These are phyloP conservation scores for Calliphora vomitoria DNA, from an alignment of 2,888 invertebrate species.

Conservation along the genomic window DNA sequence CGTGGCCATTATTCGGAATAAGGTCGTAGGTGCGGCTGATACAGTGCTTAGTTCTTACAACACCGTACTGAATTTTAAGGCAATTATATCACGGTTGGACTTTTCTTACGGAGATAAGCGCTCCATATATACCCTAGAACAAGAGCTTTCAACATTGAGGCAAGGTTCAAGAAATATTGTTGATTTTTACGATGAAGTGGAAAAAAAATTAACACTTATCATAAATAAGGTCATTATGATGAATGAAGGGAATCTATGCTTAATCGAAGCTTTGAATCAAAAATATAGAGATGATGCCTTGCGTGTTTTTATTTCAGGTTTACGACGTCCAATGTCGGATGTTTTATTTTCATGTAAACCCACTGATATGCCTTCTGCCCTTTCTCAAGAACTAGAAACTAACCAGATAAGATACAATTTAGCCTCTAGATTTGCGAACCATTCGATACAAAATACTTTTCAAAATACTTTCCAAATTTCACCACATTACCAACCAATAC, in stretches of 20 bases:
- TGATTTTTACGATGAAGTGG: constrained; percentile 41
- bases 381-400: no score
- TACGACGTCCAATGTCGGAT: constrained; percentile 56
- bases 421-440: constrained; percentile 46
- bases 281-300: constrained; percentile 61
- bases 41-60: constrained; percentile 45
- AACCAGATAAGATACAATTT: no score
- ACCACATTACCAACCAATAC: constrained; percentile 42
- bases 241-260: constrained; percentile 26
- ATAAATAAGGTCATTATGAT: constrained; percentile 34
- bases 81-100: background rate
- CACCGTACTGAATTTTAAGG: constrained; percentile 51
- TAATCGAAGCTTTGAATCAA: constrained; percentile 43
- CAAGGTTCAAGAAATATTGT: constrained; percentile 41
- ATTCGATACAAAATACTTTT: no score
- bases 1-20: constrained; percentile 19
- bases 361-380: constrained; percentile 59
- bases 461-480: constrained; percentile 52
- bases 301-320: constrained; percentile 58
- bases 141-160: constrained; percentile 48
- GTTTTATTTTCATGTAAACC: constrained; percentile 63
- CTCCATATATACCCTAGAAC: constrained; percentile 44
- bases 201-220: constrained; percentile 15
- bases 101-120: background rate
- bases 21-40: constrained; percentile 36